Base-by-base conservation (phyloP, 2,113 vertebrate genomes). In the Microcebus tavaratra region DNA sequence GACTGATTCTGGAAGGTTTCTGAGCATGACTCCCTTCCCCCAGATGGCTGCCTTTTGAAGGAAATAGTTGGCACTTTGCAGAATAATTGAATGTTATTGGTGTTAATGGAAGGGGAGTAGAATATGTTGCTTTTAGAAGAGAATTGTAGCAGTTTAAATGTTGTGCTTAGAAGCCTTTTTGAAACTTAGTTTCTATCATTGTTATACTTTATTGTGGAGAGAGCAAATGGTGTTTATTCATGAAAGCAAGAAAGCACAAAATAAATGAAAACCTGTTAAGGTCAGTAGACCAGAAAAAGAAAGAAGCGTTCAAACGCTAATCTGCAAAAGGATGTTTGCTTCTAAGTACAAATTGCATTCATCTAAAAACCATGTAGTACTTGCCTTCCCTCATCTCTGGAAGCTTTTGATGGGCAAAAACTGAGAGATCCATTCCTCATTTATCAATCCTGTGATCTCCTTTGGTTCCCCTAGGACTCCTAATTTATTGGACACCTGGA, bases 231-330 rank as follows among this genome's bases (percentile, higher is more conserved):
- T 86, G 39, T 79, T 81, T 78, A 93, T 86, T 90, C 31, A 89
- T 50, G 59, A 82, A 95, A 88, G 31, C 67, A 81, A 70, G 75
- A 70, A 4, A 94, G 39, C 76, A 91, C 48, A 85, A 90, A 89
- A 86, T 81, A 83, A 93, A 85, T 42, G 59, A 93, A 96, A 84
- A 79, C 67, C 20, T 79, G 50, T 70, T 95, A 50, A 70, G 55
- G 79, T 88, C 83, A 86, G 31, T 85, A 45, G 39, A 78, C 50
- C 73, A 72, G 39, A 17, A 83, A 88, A 95, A 76, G 39, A 21
- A 79, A 91, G 75, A 67, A 48, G 23, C 42, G 75, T 39, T 75
- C 87, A 50, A 63, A 61, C 87, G 67, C 12, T 92, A 53, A 81
- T 72, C 78, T 53, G 36, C 36, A 81, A 79, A 94, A 73, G 6